Base-by-base conservation (phyloP, 2,797 vertebrate species). In the Parauchenoglanis punctatus region DNA sequence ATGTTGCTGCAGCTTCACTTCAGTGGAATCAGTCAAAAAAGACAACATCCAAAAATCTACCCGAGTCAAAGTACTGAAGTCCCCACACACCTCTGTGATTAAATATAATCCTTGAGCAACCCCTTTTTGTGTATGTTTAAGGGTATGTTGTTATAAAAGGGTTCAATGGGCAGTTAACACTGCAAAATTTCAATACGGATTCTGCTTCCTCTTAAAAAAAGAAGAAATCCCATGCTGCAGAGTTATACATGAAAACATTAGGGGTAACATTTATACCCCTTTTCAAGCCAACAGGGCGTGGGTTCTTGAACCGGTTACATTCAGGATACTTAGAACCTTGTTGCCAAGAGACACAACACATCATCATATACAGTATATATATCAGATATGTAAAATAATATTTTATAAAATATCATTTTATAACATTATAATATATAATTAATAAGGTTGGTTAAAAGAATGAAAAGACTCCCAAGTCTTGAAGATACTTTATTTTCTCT, bases 401-500 rank as follows among this genome's bases (percentile, higher is more conserved):
- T 31, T 31, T 31, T 31, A 31, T 31, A 31, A 31, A 31, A 31
- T 31, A 31, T 31, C 31, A 35, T 35, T 35, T 35, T 1, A 35
- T 35, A 35, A 3, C 35, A 35, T 35, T 35, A 35, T 35, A 35
- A 35, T 35, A 35, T 35, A 35, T 35, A 35, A 35, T 35, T 35
- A 1, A 35, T 10, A 61, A 58, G 23, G 20, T 52, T 61, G 18
- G 23, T 56, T 46, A 77, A 40, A 83, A 61, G 56, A 44, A 17
- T 25, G 13, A 75, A 49, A 52, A 85, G 75, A 84, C n/a, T 81
- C 40, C 4, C 56, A 77, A 8, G 61, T 85, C 68, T 90, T 85
- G 82, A 88, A 91, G 85, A 91, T 88, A 84, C 78, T 91, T 91
- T 91, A 91, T 91, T 91, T 83, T 87, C 85, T 86, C 85, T 88